These are phyloP conservation scores for Aldrovandia affinis DNA, from an alignment of 2,797 vertebrate genomes.

Conservation along the genomic window DNA sequence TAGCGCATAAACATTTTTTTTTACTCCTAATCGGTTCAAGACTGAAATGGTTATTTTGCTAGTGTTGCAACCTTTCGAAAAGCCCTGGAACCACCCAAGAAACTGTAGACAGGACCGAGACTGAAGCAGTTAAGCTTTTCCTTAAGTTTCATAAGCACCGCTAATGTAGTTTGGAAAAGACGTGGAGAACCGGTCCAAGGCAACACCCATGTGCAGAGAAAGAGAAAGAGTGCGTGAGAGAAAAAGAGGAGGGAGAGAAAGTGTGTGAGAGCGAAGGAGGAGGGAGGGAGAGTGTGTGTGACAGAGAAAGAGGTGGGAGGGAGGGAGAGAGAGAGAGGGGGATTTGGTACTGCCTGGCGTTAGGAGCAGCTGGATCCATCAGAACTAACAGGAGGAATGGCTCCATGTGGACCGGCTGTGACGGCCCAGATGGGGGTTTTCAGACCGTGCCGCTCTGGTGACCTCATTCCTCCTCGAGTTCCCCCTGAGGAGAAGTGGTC, in stretches of 20 bases:
- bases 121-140: conserved; percentile 9
- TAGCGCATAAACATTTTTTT: background rate
- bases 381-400: conserved; percentile 31
- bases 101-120: conserved; percentile 16
- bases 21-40: conserved; percentile 16
- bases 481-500: background rate
- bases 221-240: background rate
- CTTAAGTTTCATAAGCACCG: conserved; percentile 32
- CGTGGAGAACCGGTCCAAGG: conserved; percentile 31
- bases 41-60: conserved; percentile 17
- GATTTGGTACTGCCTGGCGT: conserved; percentile 28
- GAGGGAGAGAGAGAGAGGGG: conserved; percentile 12
- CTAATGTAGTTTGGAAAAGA: conserved; percentile 47
- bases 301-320: background rate
- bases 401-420: conserved; percentile 32
- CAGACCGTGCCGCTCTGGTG: conserved; percentile 36
- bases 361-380: conserved; percentile 35
- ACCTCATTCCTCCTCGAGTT: conserved; percentile 47
- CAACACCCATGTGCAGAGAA: conserved; percentile 50
- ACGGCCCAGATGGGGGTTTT: conserved; percentile 20
- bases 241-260: background rate
- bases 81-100: conserved; percentile 25
- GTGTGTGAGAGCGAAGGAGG: background rate
- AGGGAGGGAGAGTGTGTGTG: background rate
- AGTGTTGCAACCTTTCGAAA: conserved; percentile 29